A percentile compares a stretch with the other conserved stretches of the same genome.
phyloP scores from a whole-genome alignment of 2,888 invertebrate species.

The Epicampocera succincta region DNA sequence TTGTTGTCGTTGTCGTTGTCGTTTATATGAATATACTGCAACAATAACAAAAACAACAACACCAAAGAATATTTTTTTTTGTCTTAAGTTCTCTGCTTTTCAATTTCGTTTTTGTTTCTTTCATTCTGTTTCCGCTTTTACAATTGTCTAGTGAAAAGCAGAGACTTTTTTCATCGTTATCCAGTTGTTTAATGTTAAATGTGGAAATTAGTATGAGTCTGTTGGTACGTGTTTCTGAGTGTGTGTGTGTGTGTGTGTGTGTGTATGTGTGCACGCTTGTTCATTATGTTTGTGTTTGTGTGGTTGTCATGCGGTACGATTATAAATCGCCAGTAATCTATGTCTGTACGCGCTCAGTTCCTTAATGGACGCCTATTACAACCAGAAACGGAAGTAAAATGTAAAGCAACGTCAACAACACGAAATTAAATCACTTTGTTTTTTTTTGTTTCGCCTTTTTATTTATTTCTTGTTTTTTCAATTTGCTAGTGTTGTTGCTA shows the following conservation, averaged over 20 bases:
- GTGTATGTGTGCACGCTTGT: neutral
- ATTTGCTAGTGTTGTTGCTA: slow-evolving; percentile 19
- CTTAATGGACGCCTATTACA: slow-evolving; percentile 69
- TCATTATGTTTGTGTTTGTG: slow-evolving; percentile 10
- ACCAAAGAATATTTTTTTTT: slow-evolving; percentile 27
- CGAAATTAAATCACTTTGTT: slow-evolving; percentile 68
- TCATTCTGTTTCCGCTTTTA: slow-evolving; percentile 59
- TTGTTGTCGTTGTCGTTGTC: no score
- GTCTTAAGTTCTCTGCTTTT: slow-evolving; percentile 30
- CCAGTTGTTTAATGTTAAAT: slow-evolving; percentile 66
- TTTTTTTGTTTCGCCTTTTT: slow-evolving; percentile 14
- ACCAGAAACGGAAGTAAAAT: slow-evolving; percentile 70
- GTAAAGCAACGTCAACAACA: slow-evolving; percentile 70
- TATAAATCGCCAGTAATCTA: slow-evolving; percentile 58
- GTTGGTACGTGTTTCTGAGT: slow-evolving; percentile 4
- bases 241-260: slow-evolving; percentile 17
- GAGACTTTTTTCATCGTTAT: slow-evolving; percentile 55
- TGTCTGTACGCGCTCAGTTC: slow-evolving; percentile 67
- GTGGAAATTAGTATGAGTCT: slow-evolving; percentile 42
- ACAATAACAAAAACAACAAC: slow-evolving; percentile 16
- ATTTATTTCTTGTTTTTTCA: slow-evolving; percentile 29
- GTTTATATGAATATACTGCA: slow-evolving; percentile 31
- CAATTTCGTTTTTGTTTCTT: slow-evolving; percentile 29
- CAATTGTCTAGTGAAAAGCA: slow-evolving; percentile 54
- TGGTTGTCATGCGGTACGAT: neutral